Percentiles rank a stretch among this genome's conserved stretches.
These are phyloP conservation scores for Clavelina lepadiformis DNA, from an alignment of 23 tunicate species.

Conservation along the genomic window DNA sequence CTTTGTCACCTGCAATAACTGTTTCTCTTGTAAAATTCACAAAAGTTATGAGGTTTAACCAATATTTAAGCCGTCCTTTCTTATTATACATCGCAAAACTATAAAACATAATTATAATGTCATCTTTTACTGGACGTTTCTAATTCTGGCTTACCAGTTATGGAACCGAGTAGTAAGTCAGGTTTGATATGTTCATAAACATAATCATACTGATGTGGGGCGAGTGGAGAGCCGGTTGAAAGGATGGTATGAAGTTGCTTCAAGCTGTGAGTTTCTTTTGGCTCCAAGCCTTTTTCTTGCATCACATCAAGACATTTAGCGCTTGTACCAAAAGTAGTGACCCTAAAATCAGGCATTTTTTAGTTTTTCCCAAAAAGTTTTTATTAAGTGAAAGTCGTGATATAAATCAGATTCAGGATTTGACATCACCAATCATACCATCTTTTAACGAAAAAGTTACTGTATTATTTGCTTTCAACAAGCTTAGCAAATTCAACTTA, in stretches of 20 bases:
- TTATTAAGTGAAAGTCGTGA: background rate
- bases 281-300: conserved; percentile 51
- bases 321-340: conserved; percentile 76
- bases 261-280: conserved; percentile 43
- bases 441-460: background rate
- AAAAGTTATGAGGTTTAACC: too few species aligned
- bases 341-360: conserved; percentile 11
- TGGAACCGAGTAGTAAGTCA: conserved; percentile 57
- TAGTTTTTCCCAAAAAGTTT: too few species aligned
- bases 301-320: conserved; percentile 81
- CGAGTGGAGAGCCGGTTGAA: conserved; percentile 94
- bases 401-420: background rate
- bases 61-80: too few species aligned
- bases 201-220: conserved; percentile 84
- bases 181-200: conserved; percentile 54
- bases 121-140: too few species aligned
- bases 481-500: conserved; percentile 3
- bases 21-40: too few species aligned
- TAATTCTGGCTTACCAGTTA: conserved; percentile 47
- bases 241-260: conserved; percentile 52
- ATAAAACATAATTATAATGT: too few species aligned
- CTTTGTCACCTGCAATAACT: too few species aligned
- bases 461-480: background rate
- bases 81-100: too few species aligned
- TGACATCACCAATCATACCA: background rate